phyloP scores from a whole-genome alignment of 1,140 invertebrate genomes.

The Drosophila nannoptera region DNA sequence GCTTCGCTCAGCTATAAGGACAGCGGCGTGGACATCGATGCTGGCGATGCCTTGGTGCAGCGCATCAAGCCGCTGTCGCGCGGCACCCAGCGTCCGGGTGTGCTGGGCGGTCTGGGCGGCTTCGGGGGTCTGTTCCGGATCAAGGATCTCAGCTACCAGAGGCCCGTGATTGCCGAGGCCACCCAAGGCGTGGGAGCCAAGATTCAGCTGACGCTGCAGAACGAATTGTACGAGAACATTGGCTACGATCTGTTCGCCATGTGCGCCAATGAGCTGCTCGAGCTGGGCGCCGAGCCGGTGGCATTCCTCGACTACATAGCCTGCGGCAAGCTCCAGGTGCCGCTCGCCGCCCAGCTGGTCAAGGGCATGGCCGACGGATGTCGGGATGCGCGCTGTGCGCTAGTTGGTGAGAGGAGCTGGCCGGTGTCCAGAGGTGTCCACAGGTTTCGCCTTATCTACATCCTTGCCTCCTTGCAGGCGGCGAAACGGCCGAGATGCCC shows the following conservation, averaged over 20 bases:
- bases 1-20: constrained; percentile 90
- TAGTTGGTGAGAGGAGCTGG: constrained; percentile 85
- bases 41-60: constrained; percentile 91
- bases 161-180: constrained; percentile 94
- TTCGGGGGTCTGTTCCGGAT: constrained; percentile 96
- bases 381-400: constrained; percentile 89
- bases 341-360: constrained; percentile 88
- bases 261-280: constrained; percentile 98
- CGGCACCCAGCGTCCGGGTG: constrained; percentile 85
- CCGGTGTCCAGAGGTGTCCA: no score
- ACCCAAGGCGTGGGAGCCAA: constrained; percentile 96
- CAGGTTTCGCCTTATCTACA: background rate
- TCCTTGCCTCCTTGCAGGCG: constrained; percentile 82
- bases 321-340: constrained; percentile 90
- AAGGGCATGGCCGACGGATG: constrained; percentile 93
- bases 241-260: constrained; percentile 98
- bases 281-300: constrained; percentile 95
- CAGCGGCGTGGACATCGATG: constrained; percentile 95
- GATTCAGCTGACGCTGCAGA: constrained; percentile 92
- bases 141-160: constrained; percentile 82
- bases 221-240: constrained; percentile 89
- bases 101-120: constrained; percentile 90
- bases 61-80: constrained; percentile 89
- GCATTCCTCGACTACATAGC: constrained; percentile 99
- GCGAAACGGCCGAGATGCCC: constrained; percentile 98